Evolutionary conservation across 2,888 invertebrate species (phyloP), one percentile per base, ranked within the genome.

Genomic region (Gandaritis pyraliata): DNA sequence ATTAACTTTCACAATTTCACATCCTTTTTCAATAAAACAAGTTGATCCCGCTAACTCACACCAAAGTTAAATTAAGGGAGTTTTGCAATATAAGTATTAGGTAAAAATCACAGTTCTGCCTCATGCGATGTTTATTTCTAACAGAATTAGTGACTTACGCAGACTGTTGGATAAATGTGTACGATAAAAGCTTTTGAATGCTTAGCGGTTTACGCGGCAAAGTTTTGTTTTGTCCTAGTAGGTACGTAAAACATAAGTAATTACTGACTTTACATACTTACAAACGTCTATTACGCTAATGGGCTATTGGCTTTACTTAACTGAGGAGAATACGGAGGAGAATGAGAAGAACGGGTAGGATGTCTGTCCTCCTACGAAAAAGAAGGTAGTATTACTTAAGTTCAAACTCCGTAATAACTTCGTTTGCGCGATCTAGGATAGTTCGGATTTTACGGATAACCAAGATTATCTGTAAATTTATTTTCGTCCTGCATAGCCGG

Each of bases 11-110:
- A 18, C n/a, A n/a, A n/a, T n/a, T n/a, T 8, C 76, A 77, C 77
- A 74, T 13, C 12, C 38, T 12, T 81, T 82, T 78, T 80, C 71
- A 75, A 71, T 75, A 72, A 78, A 74, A 73, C 69, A 66, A 59
- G 64, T 48, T 58, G 62, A 60, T 70, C 68, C 53, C 59, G 52
- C 63, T 52, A 13, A 56, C 69, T 58, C 61, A 61, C 43, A 48
- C 59, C 60, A 43, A 76, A 78, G 74, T 76, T 80, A 80, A 81
- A 82, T 81, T 76, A 78, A 63, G 64, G 38, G 72, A 76, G 64
- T 77, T 79, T 70, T 46, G 63, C 66, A 69, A 74, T 74, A 75
- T n/a, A n/a, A n/a, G n/a, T 73, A 72, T 72, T 73, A 58, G 45
- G 16, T 52, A 69, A 69, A 67, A 62, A 60, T 50, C 49, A 53